phyloP scores from a whole-genome alignment of 2,113 vertebrate genomes.

The Ceyx margarethae region DNA sequence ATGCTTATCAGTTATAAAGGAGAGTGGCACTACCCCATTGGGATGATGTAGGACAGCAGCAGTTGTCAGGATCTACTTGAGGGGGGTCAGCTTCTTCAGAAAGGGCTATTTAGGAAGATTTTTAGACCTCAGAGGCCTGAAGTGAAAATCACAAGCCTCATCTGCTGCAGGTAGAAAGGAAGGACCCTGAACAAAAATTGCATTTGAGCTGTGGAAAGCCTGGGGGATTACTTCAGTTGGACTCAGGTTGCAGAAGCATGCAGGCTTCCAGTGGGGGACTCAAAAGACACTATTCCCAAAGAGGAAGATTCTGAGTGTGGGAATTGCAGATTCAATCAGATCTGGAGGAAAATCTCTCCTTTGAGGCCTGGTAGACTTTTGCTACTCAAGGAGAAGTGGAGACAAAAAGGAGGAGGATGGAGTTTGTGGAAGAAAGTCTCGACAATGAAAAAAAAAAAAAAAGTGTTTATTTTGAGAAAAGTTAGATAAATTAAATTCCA shows the following conservation, averaged over 20 bases:
- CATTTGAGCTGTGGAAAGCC: neutral
- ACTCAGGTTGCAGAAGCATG: neutral
- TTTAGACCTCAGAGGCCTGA: neutral
- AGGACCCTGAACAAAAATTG: neutral
- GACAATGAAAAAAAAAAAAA: neutral
- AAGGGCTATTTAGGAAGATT: neutral
- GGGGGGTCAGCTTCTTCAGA: neutral
- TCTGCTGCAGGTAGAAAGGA: neutral
- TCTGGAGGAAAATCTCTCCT: neutral
- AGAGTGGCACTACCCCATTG: neutral
- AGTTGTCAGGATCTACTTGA: neutral
- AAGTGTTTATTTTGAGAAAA: neutral
- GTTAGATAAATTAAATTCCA: neutral
- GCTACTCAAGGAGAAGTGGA: neutral
- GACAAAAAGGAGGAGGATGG: neutral
- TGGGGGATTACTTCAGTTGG: neutral
- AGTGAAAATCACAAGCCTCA: neutral
- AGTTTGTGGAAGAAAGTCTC: neutral
- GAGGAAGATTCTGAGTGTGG: neutral
- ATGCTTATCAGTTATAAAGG: rapidly evolving
- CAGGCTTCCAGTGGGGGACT: neutral
- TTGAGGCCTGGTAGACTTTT: neutral
- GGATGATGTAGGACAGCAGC: neutral
- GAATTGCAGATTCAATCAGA: neutral
- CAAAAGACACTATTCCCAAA: neutral